A percentile compares a stretch with the other conserved stretches of the same genome.
These are phyloP conservation scores for Argyrosomus japonicus DNA, from an alignment of 2,113 vertebrate species.

Conservation along the genomic window DNA sequence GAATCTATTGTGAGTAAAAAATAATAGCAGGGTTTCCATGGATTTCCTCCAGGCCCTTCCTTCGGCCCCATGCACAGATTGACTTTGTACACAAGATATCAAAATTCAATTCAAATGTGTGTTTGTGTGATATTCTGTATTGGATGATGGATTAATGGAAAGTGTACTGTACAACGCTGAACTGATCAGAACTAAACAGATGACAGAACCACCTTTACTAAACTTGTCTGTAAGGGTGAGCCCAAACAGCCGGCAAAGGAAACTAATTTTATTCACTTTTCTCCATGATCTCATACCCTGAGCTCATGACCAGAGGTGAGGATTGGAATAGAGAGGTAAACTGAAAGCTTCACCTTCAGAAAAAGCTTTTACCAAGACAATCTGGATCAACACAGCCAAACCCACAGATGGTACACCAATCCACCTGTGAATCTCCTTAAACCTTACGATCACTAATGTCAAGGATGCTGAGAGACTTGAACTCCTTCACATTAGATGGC, in stretches of 20 bases:
- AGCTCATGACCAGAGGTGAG: constrained; percentile 9
- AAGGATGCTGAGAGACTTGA: neutral
- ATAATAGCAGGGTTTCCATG: neutral
- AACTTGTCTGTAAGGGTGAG: neutral
- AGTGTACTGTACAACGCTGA: neutral
- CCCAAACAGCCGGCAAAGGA: neutral
- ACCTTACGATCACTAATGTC: neutral
- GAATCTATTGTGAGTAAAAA: neutral
- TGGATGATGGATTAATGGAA: neutral
- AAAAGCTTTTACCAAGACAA: neutral
- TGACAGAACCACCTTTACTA: neutral
- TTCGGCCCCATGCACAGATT: neutral
- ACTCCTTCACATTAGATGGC: neutral
- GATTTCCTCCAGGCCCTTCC: neutral
- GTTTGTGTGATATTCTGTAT: neutral
- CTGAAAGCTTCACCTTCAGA: neutral
- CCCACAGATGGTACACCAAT: neutral
- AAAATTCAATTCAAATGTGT: neutral
- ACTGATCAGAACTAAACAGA: neutral
- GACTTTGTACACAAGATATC: neutral
- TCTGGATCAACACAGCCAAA: neutral
- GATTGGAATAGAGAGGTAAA: neutral
- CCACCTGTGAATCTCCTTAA: neutral
- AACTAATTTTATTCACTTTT: constrained; percentile 20
- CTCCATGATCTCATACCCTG: constrained; percentile 39